phyloP scores from a whole-genome alignment of 2,888 invertebrate species.

The Ischnura elegans region DNA sequence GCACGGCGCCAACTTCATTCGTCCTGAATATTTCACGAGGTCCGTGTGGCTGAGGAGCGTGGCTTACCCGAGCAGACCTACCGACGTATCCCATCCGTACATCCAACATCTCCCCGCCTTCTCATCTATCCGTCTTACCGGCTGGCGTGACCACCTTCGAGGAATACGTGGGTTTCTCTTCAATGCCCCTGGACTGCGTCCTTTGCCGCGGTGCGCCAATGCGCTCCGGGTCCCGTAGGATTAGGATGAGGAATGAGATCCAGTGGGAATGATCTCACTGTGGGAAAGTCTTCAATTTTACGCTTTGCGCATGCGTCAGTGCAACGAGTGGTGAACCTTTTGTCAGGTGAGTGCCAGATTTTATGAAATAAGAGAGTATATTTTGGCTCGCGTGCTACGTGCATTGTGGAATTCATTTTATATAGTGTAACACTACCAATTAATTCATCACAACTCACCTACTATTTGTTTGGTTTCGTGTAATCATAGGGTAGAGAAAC shows the following conservation, averaged over 20 bases:
- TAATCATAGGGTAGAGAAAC: no score
- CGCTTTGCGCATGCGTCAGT: no score
- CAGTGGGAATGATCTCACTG: background rate
- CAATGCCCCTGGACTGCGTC: conserved; percentile 35
- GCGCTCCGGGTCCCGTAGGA: conserved; percentile 45
- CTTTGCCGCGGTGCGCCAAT: conserved; percentile 28
- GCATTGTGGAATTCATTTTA: no score
- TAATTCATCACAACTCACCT: no score
- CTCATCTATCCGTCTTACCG: background rate
- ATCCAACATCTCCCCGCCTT: no score
- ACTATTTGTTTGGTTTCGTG: no score
- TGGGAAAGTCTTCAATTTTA: background rate
- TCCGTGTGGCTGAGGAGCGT: conserved; percentile 61
- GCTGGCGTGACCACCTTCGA: background rate
- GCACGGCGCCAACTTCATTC: conserved; percentile 60
- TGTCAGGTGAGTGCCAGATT: no score
- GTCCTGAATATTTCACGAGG: conserved; percentile 58
- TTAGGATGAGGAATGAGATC: background rate
- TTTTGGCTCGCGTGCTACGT: no score
- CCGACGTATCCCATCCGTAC: conserved; percentile 9
- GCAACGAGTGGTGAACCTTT: no score
- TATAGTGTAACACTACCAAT: no score
- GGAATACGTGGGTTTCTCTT: background rate
- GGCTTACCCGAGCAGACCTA: conserved; percentile 36
- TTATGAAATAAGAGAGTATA: no score